Base-by-base conservation (phyloP, 2,113 vertebrate species). In the Amphiprion percula region DNA sequence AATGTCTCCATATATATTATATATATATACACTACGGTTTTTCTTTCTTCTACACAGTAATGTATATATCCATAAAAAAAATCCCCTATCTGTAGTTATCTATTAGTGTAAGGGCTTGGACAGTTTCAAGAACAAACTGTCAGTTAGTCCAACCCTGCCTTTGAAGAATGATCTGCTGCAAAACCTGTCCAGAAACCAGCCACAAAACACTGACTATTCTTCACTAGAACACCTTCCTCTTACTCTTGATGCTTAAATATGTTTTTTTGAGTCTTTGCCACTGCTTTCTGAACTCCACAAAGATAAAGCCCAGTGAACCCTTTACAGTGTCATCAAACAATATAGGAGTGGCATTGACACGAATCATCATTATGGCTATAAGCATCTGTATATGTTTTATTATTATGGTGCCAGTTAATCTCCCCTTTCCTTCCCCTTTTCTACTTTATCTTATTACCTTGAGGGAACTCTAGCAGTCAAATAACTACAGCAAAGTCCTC, bases 341-440 rank as follows among this genome's bases (percentile, higher is more conserved):
- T 37, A 8, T 14, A 12, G 39, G 19, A 53, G 74, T 69, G 50
- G 23, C 59, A 46, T 23, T 75, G 15, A 62, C 23, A 41, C n/a
- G 68, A 1, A 66, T 46, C 50, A 41, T 63, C 37, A 79, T 58
- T 26, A 66, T 71, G 21, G 67, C 61, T 84, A 14, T 21, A 14
- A 26, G 63, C 56, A 44, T 12, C 41, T 24, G 17, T 49, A 67
- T 81, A 12, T 67, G 10, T 26, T 26, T 26, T 46, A 4, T 72
- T 23, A 39, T 74, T 17, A 47, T 72, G 26, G 47, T 55, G 4
- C 56, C 52, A 62, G 60, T 79, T 68, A 62, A 49, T 72, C 14
- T 26, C 26, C 2, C 2, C 26, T 26, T 26, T 26, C 26, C 1
- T 26, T 26, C 26, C 26, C 3, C 26, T 26, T 26, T 26, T 26